Percentiles rank a stretch among this genome's conserved stretches.
Conservation (phyloP, 1,140 invertebrate species). For the Caenorhabditis latens region DNA sequence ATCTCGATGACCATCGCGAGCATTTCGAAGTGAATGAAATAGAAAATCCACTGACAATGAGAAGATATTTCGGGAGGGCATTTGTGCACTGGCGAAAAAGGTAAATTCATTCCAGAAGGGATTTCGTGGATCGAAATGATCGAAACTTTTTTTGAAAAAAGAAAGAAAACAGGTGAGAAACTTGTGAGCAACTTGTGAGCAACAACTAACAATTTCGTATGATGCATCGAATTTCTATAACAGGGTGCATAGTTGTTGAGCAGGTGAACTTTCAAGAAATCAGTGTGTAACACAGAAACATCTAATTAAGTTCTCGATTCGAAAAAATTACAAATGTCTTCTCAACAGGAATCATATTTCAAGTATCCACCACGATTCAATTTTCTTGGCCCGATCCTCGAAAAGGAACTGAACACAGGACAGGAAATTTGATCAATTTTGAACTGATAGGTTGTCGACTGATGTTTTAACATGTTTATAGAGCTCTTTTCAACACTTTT, state of each 20-base stretch:
- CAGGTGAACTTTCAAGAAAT: background rate
- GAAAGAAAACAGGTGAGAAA: background rate
- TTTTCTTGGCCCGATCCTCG: too few relatives aligned
- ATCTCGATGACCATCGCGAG: conserved; percentile 1
- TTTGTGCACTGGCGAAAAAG: background rate
- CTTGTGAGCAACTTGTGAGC: background rate
- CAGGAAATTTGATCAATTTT: too few relatives aligned
- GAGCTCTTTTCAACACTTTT: too few relatives aligned
- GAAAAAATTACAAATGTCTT: too few relatives aligned
- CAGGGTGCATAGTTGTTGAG: background rate
- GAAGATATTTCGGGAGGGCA: background rate
- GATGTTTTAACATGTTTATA: too few relatives aligned
- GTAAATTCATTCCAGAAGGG: background rate
- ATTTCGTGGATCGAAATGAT: background rate
- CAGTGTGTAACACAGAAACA: background rate
- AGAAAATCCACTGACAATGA: conserved; percentile 30
- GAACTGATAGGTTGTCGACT: too few relatives aligned
- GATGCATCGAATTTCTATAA: background rate
- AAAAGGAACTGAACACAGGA: too few relatives aligned
- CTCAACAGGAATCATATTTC: too few relatives aligned
- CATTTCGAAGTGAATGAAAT: conserved; percentile 3
- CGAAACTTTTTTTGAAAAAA: background rate
- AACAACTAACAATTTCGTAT: background rate
- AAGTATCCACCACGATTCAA: too few relatives aligned
- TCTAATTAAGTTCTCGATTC: background rate